These are phyloP conservation scores for Hesperia comma DNA, from an alignment of 2,888 invertebrate genomes.

Conservation along the genomic window DNA sequence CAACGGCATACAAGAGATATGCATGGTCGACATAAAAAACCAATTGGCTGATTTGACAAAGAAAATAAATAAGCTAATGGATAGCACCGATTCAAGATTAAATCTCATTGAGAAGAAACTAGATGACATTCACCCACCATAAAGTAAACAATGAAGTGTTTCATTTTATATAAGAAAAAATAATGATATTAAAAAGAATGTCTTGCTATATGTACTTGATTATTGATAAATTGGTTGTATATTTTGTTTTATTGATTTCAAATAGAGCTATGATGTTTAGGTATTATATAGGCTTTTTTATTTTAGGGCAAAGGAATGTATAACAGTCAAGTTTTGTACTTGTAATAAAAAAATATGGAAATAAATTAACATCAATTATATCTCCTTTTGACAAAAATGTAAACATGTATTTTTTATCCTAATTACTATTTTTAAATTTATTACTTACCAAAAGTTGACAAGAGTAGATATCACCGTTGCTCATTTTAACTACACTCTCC, in stretches of 20 bases:
- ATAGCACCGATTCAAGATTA: slow-evolving; percentile 62
- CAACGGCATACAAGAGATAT: slow-evolving; percentile 77
- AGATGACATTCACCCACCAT: slow-evolving; percentile 55
- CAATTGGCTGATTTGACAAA: slow-evolving; percentile 71
- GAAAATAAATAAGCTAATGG: slow-evolving; percentile 69
- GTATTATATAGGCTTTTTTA: background rate
- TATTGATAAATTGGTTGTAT: slow-evolving; percentile 2
- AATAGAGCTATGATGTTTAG: background rate
- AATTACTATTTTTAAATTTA: background rate
- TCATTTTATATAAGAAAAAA: background rate
- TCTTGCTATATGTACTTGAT: background rate
- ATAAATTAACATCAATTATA: too few species aligned
- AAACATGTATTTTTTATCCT: too few species aligned
- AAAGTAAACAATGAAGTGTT: slow-evolving; percentile 31
- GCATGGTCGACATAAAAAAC: slow-evolving; percentile 77
- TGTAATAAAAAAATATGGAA: background rate
- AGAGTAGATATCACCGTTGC: slow-evolving; percentile 85
- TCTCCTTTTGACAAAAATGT: too few species aligned
- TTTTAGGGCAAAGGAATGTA: background rate
- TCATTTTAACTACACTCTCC: slow-evolving; percentile 81
- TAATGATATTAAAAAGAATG: background rate
- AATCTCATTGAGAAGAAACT: slow-evolving; percentile 64
- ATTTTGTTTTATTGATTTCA: slow-evolving; percentile 8
- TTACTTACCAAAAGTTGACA: slow-evolving; percentile 88
- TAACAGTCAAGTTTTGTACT: background rate